Evolutionary conservation across 2,113 vertebrate genomes (phyloP).

Genomic region (Eurystomus gularis): DNA sequence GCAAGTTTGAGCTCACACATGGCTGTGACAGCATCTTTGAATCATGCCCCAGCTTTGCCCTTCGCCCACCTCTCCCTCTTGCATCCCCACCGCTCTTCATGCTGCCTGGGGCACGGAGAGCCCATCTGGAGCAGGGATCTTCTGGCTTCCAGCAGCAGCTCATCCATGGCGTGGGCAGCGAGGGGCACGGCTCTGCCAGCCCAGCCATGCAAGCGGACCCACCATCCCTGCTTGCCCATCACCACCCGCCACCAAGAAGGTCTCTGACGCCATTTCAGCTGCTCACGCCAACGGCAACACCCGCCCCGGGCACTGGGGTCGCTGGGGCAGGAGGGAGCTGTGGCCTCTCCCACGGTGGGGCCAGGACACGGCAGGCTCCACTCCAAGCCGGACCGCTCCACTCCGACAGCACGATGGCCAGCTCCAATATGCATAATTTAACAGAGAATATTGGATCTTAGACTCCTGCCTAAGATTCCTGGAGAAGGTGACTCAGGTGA

Average conservation of each 20-base stretch:
- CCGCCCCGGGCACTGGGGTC: background rate
- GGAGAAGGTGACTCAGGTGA: background rate
- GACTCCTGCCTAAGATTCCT: background rate
- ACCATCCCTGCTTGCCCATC: background rate
- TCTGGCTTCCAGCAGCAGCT: background rate
- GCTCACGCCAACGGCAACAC: fast-evolving
- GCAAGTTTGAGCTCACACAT: fast-evolving
- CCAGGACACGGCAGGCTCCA: background rate
- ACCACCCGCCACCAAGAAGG: fast-evolving
- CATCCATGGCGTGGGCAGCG: background rate
- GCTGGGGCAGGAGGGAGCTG: background rate
- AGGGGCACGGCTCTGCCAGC: background rate
- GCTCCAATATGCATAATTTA: background rate
- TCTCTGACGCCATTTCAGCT: fast-evolving
- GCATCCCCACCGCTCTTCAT: background rate
- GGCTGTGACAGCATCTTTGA: background rate
- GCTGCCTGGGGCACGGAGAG: fast-evolving
- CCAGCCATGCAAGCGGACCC: fast-evolving
- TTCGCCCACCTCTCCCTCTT: background rate
- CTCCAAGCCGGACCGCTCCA: fast-evolving
- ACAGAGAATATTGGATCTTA: background rate
- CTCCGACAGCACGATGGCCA: background rate
- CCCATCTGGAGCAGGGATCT: background rate
- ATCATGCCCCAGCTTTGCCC: background rate
- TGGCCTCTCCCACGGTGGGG: background rate